Conservation (phyloP, 2,888 invertebrate genomes). For the Pristionchus arcanus region DNA sequence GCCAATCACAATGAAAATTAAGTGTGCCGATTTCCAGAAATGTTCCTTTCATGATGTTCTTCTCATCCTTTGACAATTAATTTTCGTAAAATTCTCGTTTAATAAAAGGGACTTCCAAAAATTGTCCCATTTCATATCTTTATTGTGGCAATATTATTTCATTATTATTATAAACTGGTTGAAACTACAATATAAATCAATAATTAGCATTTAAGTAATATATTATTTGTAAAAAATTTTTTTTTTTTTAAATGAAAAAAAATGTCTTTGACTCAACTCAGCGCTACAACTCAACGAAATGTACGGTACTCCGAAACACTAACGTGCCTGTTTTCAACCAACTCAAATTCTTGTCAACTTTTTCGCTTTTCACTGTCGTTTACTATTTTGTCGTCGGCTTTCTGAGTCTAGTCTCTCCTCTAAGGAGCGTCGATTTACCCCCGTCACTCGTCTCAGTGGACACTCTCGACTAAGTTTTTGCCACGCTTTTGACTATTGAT, state of each 20-base stretch:
- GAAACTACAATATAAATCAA: neutral
- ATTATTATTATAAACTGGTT: no score
- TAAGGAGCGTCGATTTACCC: conserved; percentile 9
- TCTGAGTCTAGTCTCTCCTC: neutral
- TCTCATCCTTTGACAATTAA: no score
- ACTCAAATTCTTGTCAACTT: neutral
- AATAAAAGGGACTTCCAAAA: no score
- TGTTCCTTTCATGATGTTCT: no score
- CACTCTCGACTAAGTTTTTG: conserved; percentile 25
- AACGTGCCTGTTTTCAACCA: neutral
- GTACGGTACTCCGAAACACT: neutral
- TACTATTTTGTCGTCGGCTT: neutral
- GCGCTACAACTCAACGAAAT: neutral
- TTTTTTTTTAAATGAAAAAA: neutral
- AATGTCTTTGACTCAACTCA: neutral
- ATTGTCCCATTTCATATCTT: no score
- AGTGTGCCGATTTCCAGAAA: no score
- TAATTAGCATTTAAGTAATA: no score
- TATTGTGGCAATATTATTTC: no score
- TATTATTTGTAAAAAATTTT: neutral
- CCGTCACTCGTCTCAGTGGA: conserved; percentile 6
- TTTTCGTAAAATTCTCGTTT: no score
- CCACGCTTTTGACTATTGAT: conserved; percentile 49
- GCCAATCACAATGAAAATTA: no score
- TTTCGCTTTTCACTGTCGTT: conserved; percentile 2